Base-by-base conservation (phyloP, 2,797 vertebrate genomes). In the Huso huso region DNA sequence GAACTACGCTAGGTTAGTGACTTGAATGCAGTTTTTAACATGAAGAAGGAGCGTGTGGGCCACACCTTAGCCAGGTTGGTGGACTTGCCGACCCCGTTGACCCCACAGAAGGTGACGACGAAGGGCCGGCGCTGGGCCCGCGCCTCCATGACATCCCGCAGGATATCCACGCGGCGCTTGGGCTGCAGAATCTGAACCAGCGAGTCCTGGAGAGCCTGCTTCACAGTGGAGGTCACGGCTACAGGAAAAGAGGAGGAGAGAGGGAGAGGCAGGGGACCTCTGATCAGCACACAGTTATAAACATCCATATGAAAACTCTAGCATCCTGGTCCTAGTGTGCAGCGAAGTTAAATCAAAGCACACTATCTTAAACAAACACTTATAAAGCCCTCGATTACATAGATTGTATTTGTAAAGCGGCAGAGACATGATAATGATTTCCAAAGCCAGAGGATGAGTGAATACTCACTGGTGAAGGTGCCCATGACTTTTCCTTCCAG, bases 401-500 rank as follows among this genome's bases (percentile, higher is more conserved):
- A 37, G 23, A 37, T 4, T 37, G 23, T 37, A 37, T 18, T 18
- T 18, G 15, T 18, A 18, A 18, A 18, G 15, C 2, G 2, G 23
- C 23, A 37, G 23, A 37, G 23, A 37, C 2, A 3, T 37, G 23
- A 37, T 37, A 3, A 37, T 37, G 23, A 0, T 37, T 37, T 37
- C 2, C 2, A 2, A 37, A 37, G 23, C 23, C 23, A 37, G 23
- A 37, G 23, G 4, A 37, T 1, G 23, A 37, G 23, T 1, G 23
- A 1, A 51, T 66, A 92, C 95, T 94, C 83, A 99, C 96, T 98
- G 85, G 93, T 97, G 84, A 99, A 99, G 0, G 97, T 99, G 75
- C 97, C 96, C 96, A 99, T 98, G 85, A 98, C 94, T 86, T 97
- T 99, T 72, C 97, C 97, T 83, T 99, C 97, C 86, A 99, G 82